phyloP scores from a whole-genome alignment of 2,797 vertebrate genomes.

The Lithobates pipiens region DNA sequence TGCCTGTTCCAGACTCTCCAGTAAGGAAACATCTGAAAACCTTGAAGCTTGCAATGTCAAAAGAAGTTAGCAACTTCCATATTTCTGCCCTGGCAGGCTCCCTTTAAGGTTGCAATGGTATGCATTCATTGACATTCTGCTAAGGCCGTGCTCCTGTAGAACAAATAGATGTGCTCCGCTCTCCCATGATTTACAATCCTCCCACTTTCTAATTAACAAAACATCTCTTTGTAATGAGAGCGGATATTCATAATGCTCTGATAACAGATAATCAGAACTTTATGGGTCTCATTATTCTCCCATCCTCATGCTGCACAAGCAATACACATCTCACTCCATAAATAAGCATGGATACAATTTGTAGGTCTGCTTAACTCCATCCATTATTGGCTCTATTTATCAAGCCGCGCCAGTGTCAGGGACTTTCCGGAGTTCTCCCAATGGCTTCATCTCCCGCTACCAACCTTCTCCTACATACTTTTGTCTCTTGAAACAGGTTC shows the following conservation, averaged over 20 bases:
- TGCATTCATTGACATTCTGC: neutral
- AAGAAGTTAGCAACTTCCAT: no score
- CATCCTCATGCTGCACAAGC: slow-evolving; percentile 18
- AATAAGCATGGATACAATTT: slow-evolving; percentile 42
- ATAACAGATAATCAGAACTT: slow-evolving; percentile 57
- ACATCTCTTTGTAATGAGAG: slow-evolving; percentile 54
- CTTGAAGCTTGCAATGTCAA: no score
- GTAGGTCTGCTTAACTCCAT: slow-evolving; percentile 35
- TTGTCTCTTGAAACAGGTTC: neutral
- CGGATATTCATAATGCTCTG: slow-evolving; percentile 43
- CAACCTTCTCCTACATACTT: neutral
- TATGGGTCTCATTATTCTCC: slow-evolving; percentile 50
- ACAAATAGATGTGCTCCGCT: neutral
- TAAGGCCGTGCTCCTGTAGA: neutral
- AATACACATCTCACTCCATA: slow-evolving; percentile 47
- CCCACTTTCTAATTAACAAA: slow-evolving; percentile 56
- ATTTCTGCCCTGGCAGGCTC: no score
- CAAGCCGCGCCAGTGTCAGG: slow-evolving; percentile 15
- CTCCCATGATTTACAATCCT: slow-evolving; percentile 42
- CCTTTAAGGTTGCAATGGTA: no score
- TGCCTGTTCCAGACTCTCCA: no score
- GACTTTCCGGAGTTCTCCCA: neutral
- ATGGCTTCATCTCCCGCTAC: neutral
- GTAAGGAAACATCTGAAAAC: no score
- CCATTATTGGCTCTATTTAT: slow-evolving; percentile 39